Base-by-base conservation (phyloP, 1,140 invertebrate species). In the Bombus pascuorum region DNA sequence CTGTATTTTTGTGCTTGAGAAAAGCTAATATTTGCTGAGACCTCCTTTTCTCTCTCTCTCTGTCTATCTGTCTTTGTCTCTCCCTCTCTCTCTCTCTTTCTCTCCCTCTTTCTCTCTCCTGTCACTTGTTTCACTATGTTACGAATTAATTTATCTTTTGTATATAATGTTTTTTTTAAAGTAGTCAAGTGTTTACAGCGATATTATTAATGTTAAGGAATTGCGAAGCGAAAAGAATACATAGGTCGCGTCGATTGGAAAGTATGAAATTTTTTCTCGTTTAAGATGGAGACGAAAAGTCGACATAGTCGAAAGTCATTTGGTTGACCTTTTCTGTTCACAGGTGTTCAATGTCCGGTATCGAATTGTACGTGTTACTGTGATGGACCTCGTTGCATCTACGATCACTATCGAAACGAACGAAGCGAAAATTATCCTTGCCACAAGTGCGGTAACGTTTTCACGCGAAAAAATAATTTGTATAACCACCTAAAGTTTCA, bases 401-500 rank as follows among this genome's bases (percentile, higher is more conserved):
- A 81, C 76, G 82, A 87, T 62, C n/a, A 18, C 59, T 66, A 65
- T 18, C 78, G 47, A 25, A 62, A 42, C 32, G 82, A 85, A 13
- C 78, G 44, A 57, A 86, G 28, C 28, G 76, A 47, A 32, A 90
- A 78, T 53, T 93, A 92, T 25, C 79, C 91, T 42, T 94, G 92
- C 53, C 87, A 87, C 65, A 92, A 89, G 74, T 93, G 93, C 75
- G 86, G 88, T 34, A 93, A 92, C 82, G 86, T 87, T 12, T 93
- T 93, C 81, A 91, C 90, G 73, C 86, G 91, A 65, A 93, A 89
- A 82, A 91, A 89, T 74, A 92, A 92, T 87, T 70, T 97, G 94
- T 95, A 97, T 5, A 96, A 97, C 47, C 93, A 94, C 44, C 90
- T 92, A 1, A 92, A 92, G 71, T 95, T 94, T 91, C 95, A 96